Conservation (phyloP, 2,888 invertebrate genomes). For the Morpho achilles region DNA sequence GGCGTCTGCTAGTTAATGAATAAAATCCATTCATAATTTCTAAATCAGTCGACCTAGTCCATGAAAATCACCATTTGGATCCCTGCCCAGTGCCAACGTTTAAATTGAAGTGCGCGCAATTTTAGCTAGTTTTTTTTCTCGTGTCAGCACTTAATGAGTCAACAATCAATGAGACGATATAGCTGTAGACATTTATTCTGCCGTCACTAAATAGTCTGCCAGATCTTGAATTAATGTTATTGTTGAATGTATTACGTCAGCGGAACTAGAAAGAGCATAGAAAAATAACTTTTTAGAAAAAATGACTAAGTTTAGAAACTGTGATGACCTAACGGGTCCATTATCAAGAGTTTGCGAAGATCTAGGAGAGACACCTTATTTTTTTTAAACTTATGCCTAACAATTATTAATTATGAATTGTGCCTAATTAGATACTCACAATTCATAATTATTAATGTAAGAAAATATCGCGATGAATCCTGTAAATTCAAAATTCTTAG, state of each 20-base stretch:
- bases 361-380: no score
- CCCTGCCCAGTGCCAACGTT: slow-evolving; percentile 21
- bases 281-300: no score
- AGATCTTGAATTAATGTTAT: neutral
- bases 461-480: no score
- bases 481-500: no score
- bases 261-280: no score
- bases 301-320: no score
- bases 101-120: slow-evolving; percentile 17
- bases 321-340: no score
- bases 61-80: slow-evolving; percentile 25
- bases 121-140: slow-evolving; percentile 5
- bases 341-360: no score
- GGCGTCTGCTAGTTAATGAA: neutral
- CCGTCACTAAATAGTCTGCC: slow-evolving; percentile 2
- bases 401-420: no score
- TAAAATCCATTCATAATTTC: slow-evolving; percentile 22
- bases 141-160: slow-evolving; percentile 5
- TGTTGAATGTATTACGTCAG: neutral
- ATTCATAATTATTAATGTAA: no score
- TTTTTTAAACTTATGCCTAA: no score
- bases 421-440: no score
- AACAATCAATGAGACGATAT: slow-evolving; percentile 10
- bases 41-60: slow-evolving; percentile 25
- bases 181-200: slow-evolving; percentile 6